These are phyloP conservation scores for Aphyosemion australe DNA, from an alignment of 2,113 vertebrate genomes.

Conservation along the genomic window DNA sequence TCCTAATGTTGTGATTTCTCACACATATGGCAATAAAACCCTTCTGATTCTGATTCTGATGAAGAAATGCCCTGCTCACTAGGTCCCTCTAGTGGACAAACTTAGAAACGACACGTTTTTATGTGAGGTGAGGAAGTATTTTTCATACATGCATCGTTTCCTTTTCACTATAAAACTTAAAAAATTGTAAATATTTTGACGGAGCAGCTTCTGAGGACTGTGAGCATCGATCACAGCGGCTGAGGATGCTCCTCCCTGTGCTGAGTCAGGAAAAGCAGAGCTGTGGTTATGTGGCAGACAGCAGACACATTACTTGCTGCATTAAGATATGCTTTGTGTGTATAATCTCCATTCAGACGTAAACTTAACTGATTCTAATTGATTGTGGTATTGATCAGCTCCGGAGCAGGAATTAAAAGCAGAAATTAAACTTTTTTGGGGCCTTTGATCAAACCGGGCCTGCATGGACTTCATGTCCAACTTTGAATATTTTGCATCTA, in stretches of 20 bases:
- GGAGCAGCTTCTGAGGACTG: slow-evolving; percentile 15
- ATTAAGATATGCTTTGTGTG: slow-evolving; percentile 79
- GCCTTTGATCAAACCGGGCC: slow-evolving; percentile 16
- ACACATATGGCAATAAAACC: too few species aligned
- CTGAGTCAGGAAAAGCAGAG: slow-evolving; percentile 70
- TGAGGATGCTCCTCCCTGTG: slow-evolving; percentile 58
- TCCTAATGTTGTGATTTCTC: too few species aligned
- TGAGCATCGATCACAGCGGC: slow-evolving; percentile 43
- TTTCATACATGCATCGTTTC: background rate
- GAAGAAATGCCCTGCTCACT: slow-evolving; percentile 58
- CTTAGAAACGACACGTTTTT: background rate
- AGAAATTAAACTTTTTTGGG: slow-evolving; percentile 48
- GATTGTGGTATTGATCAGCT: slow-evolving; percentile 79
- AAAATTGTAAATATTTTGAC: slow-evolving; percentile 5
- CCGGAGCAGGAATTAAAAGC: slow-evolving; percentile 69
- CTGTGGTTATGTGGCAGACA: slow-evolving; percentile 71
- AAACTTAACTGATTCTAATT: slow-evolving; percentile 77
- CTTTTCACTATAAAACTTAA: slow-evolving; percentile 14
- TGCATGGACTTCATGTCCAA: slow-evolving; percentile 29
- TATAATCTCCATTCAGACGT: slow-evolving; percentile 74
- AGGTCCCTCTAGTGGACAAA: slow-evolving; percentile 75
- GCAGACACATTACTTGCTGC: slow-evolving; percentile 72
- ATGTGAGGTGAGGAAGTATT: background rate
- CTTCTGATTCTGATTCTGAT: too few species aligned
- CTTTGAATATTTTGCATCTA: slow-evolving; percentile 36